Conservation (phyloP, 2,888 invertebrate species). For the Phymatocera aterrima region DNA sequence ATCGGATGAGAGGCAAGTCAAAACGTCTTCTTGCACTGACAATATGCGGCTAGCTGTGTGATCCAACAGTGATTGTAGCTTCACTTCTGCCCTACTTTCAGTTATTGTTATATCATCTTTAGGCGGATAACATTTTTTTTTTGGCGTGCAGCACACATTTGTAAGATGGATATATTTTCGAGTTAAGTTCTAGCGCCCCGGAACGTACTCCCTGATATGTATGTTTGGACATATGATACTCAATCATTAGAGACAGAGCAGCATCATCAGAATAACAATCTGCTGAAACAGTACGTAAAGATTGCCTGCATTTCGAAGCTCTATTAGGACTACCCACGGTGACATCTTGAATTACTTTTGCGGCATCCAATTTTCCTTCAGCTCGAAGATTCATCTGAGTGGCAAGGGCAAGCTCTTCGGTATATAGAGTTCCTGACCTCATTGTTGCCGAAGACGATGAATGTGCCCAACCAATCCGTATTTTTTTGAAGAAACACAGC, state of each 20-base stretch:
- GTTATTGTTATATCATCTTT: slow-evolving; percentile 28
- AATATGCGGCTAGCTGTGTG: slow-evolving; percentile 7
- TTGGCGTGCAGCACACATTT: not conserved
- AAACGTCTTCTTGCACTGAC: slow-evolving; percentile 21
- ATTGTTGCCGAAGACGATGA: slow-evolving; percentile 1
- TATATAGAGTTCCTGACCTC: slow-evolving; percentile 33
- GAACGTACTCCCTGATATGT: slow-evolving; percentile 33
- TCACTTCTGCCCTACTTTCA: slow-evolving; percentile 8
- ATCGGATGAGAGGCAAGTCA: slow-evolving; percentile 24
- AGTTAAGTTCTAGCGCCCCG: slow-evolving; percentile 33
- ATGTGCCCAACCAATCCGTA: slow-evolving; percentile 13
- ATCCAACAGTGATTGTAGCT: slow-evolving; percentile 34
- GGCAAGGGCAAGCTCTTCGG: slow-evolving; percentile 45
- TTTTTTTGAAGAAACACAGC: slow-evolving; percentile 10
- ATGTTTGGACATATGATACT: slow-evolving; percentile 1
- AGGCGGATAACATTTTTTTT: not conserved
- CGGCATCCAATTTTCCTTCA: not conserved
- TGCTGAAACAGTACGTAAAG: slow-evolving; percentile 29
- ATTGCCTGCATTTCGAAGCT: slow-evolving; percentile 19
- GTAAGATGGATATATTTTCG: slow-evolving; percentile 29
- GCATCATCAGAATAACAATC: slow-evolving; percentile 28
- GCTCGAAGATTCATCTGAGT: slow-evolving; percentile 33
- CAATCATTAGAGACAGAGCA: slow-evolving; percentile 17
- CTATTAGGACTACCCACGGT: not conserved
- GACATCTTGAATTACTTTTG: not conserved